phyloP scores from a whole-genome alignment of 1,140 invertebrate species.

The Yoshiicerus persimilis region DNA sequence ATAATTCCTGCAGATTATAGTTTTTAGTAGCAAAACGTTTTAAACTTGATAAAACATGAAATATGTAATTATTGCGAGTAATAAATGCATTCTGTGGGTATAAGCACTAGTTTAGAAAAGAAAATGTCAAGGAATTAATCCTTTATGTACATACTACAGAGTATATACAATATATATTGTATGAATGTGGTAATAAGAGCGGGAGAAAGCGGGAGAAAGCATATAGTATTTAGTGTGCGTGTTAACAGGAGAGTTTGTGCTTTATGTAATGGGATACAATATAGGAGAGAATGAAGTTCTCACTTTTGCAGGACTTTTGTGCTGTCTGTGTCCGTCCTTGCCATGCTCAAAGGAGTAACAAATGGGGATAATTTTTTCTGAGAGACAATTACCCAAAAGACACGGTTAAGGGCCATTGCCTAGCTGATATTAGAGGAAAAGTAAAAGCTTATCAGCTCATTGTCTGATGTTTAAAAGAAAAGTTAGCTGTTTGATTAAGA shows the following conservation, averaged over 20 bases:
- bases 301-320: neutral
- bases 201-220: neutral
- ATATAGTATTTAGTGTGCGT: neutral
- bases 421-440: neutral
- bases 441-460: slow-evolving; percentile 5
- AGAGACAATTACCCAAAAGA: slow-evolving; percentile 2
- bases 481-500: slow-evolving; percentile 1
- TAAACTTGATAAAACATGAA: no score
- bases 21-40: no score
- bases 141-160: no score
- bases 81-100: no score
- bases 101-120: no score
- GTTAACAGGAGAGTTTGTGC: neutral
- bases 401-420: neutral
- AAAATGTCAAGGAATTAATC: no score
- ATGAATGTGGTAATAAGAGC: no score
- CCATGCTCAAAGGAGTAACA: neutral
- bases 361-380: slow-evolving; percentile 1
- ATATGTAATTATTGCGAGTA: no score
- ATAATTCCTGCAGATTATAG: no score
- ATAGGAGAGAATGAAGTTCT: slow-evolving; percentile 4
- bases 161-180: no score
- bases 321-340: neutral
- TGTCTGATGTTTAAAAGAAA: neutral
- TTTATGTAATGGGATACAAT: neutral